Base-by-base conservation (phyloP, 2,113 vertebrate genomes). In the Egretta garzetta region DNA sequence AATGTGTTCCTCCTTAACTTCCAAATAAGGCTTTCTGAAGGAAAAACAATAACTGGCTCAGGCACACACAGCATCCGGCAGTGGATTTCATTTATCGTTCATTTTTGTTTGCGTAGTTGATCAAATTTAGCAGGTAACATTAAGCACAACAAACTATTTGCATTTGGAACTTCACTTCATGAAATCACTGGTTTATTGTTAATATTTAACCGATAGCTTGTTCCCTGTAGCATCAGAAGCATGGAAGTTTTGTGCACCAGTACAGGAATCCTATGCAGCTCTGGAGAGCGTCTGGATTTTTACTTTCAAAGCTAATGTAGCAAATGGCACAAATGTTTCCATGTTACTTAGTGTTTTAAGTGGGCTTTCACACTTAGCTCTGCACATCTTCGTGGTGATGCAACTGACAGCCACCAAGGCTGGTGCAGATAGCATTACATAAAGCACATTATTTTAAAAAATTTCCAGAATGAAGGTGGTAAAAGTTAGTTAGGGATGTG, bases 11-110 rank as follows among this genome's bases (percentile, higher is more conserved):
- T 94, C 19, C 14, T 90, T 80, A 88, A 83, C 60, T 93, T 95
- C 92, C 92, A 92, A 95, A 95, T 95, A 93, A 93, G 90, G 72
- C 76, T 95, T 83, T 77, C 90, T 96, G 86, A 93, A 93, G 92
- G 94, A 75, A 95, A 86, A 96, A 72, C 92, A 83, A 19, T 92
- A 88, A 83, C 82, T 70, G 77, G 45, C 82, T 80, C 9, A 1
- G 33, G 87, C 62, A 75, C 39, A 24, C 58, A 6, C 41, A 41
- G 39, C 6, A 0, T 79, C 0, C 6, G 68, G 67, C 81, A 35
- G n/a, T 16, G 5, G 43, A 30, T 84, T 96, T 92, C 33, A 21
- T 55, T 71, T 90, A 16, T 58, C 19, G 0, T 55, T 87, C 37
- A 10, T 50, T 72, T 66, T 67, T 63, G 7, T 82, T 91, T 58